A percentile compares a stretch with the other conserved stretches of the same genome.
These are phyloP conservation scores for Gymnodraco acuticeps DNA, from an alignment of 2,797 vertebrate genomes.

Conservation along the genomic window DNA sequence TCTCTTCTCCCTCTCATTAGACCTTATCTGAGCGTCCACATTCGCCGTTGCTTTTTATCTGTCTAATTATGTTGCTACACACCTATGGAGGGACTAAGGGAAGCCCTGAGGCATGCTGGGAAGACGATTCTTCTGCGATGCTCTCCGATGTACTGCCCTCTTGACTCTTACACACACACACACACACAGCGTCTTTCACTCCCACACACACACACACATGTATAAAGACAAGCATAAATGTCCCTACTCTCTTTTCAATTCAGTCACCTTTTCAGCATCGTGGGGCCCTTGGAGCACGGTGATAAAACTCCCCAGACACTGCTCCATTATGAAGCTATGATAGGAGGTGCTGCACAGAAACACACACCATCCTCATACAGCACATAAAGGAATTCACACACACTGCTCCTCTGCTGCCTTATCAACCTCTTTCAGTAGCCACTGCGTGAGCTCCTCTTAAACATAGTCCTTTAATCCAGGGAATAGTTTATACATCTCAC, in stretches of 20 bases:
- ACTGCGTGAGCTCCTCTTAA: conserved; percentile 46
- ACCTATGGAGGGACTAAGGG: conserved; percentile 76
- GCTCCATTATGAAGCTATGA: conserved; percentile 71
- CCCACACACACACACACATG: conserved; percentile 14
- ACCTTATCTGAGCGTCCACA: conserved; percentile 81
- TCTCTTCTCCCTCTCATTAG: conserved; percentile 76
- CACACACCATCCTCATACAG: conserved; percentile 21
- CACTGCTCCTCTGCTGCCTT: conserved; percentile 52
- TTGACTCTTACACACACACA: conserved; percentile 64
- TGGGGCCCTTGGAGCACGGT: conserved; percentile 64
- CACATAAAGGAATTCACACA: too few species aligned
- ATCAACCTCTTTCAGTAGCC: conserved; percentile 61
- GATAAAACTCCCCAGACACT: conserved; percentile 83
- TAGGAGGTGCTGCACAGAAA: conserved; percentile 58
- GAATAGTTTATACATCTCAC: not conserved
- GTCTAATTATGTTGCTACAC: conserved; percentile 86
- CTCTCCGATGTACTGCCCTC: conserved; percentile 66
- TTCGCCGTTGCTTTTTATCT: conserved; percentile 80
- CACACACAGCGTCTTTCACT: conserved; percentile 8
- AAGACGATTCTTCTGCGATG: conserved; percentile 47
- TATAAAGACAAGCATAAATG: conserved; percentile 40
- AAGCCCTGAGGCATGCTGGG: conserved; percentile 70
- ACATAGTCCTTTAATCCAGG: conserved; percentile 53
- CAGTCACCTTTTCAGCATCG: conserved; percentile 78
- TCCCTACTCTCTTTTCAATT: conserved; percentile 67